phyloP scores from a whole-genome alignment of 2,797 vertebrate genomes.

The Myoxocephalus aenaeus region DNA sequence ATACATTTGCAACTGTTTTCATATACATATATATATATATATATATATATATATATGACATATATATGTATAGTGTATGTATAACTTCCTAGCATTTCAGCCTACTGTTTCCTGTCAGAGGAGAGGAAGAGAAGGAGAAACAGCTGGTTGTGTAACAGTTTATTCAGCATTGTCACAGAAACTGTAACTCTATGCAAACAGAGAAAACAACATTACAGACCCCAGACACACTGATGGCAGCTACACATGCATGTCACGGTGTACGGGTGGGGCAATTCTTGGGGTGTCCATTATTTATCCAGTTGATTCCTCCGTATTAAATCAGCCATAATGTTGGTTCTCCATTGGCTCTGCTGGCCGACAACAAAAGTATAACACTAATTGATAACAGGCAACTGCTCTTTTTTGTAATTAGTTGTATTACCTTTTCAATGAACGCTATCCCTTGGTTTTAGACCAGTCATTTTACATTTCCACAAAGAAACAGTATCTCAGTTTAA shows the following conservation, averaged over 20 bases:
- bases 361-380: background rate
- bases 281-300: background rate
- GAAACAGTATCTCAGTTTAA: background rate
- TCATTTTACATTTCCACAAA: background rate
- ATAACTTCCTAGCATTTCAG: background rate
- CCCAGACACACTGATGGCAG: slow-evolving; percentile 9
- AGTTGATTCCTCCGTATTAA: background rate
- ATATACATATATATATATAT: background rate
- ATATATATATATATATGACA: no score
- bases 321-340: background rate
- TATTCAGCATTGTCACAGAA: slow-evolving; percentile 30
- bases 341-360: background rate
- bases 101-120: no score
- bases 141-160: slow-evolving; percentile 18
- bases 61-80: no score
- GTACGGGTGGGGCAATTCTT: no score
- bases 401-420: background rate
- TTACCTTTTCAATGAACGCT: background rate
- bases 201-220: slow-evolving; percentile 12
- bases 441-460: background rate
- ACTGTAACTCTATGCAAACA: slow-evolving; percentile 19
- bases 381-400: background rate
- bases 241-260: background rate
- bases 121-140: background rate
- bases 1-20: background rate